Percentiles rank a stretch among this genome's conserved stretches.
These are phyloP conservation scores for Euproctis similis DNA, from an alignment of 2,888 invertebrate species.

Conservation along the genomic window DNA sequence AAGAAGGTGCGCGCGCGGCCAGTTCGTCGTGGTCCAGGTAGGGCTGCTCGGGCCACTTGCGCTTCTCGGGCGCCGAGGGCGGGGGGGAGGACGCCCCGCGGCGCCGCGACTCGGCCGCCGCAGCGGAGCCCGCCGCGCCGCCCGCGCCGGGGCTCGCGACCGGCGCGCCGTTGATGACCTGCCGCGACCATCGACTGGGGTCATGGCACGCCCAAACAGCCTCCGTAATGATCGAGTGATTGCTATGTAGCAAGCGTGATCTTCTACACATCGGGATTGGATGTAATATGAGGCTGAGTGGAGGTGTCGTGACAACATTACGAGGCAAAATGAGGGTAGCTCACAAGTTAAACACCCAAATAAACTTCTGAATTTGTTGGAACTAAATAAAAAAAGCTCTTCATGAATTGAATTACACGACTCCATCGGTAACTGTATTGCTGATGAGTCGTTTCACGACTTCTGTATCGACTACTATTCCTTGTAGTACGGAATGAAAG, in stretches of 20 bases:
- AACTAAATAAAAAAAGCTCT: no score
- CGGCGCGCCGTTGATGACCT: slow-evolving; percentile 66
- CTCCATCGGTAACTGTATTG: no score
- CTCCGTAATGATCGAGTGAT: slow-evolving; percentile 39
- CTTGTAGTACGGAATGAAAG: no score
- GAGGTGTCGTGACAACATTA: slow-evolving; percentile 6
- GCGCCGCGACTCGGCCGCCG: slow-evolving; percentile 48
- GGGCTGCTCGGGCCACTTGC: slow-evolving; percentile 78
- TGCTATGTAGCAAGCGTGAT: slow-evolving; percentile 1
- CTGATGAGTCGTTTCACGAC: no score
- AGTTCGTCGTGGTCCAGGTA: slow-evolving; percentile 39
- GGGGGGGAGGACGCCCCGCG: slow-evolving; percentile 67
- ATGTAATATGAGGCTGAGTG: slow-evolving; percentile 7
- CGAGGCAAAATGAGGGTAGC: no score
- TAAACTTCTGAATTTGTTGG: no score
- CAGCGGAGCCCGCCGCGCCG: slow-evolving; percentile 23
- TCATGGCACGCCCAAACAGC: slow-evolving; percentile 22
- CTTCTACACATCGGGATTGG: background rate
- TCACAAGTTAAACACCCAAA: no score
- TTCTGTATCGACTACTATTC: no score
- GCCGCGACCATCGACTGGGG: slow-evolving; percentile 22
- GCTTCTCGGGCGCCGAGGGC: slow-evolving; percentile 80
- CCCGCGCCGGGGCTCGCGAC: slow-evolving; percentile 32
- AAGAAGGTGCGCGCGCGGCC: slow-evolving; percentile 41
- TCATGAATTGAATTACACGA: no score